phyloP scores from a whole-genome alignment of 2,888 invertebrate genomes.

The Agonum fuliginosum region DNA sequence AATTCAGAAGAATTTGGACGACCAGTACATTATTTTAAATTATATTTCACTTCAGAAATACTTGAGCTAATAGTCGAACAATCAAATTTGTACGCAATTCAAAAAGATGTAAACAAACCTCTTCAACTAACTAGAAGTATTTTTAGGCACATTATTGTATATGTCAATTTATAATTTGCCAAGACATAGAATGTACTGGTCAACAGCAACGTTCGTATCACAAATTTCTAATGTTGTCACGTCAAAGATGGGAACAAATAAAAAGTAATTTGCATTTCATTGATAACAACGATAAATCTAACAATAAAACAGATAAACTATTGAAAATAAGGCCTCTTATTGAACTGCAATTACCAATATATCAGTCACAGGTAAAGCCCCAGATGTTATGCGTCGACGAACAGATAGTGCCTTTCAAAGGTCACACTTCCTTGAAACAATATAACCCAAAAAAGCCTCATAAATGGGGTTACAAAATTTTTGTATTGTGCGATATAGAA shows the following conservation, averaged over 20 bases:
- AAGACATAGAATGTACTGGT: slow-evolving; percentile 40
- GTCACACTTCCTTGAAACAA: slow-evolving; percentile 62
- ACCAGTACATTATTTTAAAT: too few relatives aligned
- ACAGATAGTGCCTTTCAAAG: too few relatives aligned
- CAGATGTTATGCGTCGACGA: slow-evolving; percentile 54
- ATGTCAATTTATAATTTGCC: slow-evolving; percentile 54
- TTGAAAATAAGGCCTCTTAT: slow-evolving; percentile 17
- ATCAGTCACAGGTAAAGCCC: background rate
- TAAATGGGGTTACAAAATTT: slow-evolving; percentile 66
- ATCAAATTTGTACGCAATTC: slow-evolving; percentile 49
- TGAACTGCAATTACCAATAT: background rate
- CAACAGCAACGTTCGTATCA: background rate
- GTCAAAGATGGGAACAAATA: slow-evolving; percentile 44
- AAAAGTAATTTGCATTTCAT: slow-evolving; percentile 49
- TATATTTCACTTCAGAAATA: too few relatives aligned
- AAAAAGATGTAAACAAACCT: slow-evolving; percentile 50
- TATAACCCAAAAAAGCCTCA: slow-evolving; percentile 66
- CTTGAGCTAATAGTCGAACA: slow-evolving; percentile 36
- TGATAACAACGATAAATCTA: slow-evolving; percentile 19
- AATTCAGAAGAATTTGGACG: too few relatives aligned
- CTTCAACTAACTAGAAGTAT: slow-evolving; percentile 38
- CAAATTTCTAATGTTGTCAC: slow-evolving; percentile 34
- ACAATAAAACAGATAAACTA: slow-evolving; percentile 17
- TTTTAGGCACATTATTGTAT: slow-evolving; percentile 49
- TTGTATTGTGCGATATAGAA: too few relatives aligned